Evolutionary conservation across 2,888 invertebrate species (phyloP), one percentile per base, ranked within the genome.

Genomic region (Creontiades dilutus): DNA sequence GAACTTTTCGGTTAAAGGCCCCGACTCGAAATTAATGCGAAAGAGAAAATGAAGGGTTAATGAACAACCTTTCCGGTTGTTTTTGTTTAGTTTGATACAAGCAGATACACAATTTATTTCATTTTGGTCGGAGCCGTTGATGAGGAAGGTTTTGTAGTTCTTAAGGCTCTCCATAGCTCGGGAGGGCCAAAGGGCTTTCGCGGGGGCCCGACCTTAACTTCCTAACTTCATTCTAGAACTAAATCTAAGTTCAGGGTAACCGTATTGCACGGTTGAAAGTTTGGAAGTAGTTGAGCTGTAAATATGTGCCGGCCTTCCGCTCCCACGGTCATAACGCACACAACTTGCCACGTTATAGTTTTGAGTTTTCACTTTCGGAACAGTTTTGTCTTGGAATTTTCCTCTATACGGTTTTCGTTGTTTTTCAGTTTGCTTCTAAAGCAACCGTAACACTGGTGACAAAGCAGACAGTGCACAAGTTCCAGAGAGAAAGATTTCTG

Each of bases 201-300:
- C 7, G 61, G n/a, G 61, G n/a, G n/a, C n/a, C n/a, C n/a, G 61
- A n/a, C 57, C 57, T n/a, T 16, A 61, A 61, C 61, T 61, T n/a
- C 61, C 16, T n/a, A 61, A 61, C 61, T 61, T 61, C 61, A 61
- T 2, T 9, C 61, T 61, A n/a, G 19, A 61, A 61, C 61, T 61
- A 61, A 61, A 61, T 61, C 61, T n/a, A 61, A 61, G 61, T 61
- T 61, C 61, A 61, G n/a, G 61, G 61, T n/a, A 61, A 61, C 61
- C 14, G 9, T 61, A 61, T 61, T 61, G n/a, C 9, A 61, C 61
- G 9, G n/a, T 19, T 61, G 61, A 19, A 19, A 61, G 61, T 16
- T 61, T 61, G n/a, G 19, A 19, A 14, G 61, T 61, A 61, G 61
- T 61, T 61, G 61, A n/a, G 2, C 61, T 61, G 61, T 61, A 61